Evolutionary conservation across 2,113 vertebrate species (phyloP).

Genomic region (Burhinus oedicnemus): DNA sequence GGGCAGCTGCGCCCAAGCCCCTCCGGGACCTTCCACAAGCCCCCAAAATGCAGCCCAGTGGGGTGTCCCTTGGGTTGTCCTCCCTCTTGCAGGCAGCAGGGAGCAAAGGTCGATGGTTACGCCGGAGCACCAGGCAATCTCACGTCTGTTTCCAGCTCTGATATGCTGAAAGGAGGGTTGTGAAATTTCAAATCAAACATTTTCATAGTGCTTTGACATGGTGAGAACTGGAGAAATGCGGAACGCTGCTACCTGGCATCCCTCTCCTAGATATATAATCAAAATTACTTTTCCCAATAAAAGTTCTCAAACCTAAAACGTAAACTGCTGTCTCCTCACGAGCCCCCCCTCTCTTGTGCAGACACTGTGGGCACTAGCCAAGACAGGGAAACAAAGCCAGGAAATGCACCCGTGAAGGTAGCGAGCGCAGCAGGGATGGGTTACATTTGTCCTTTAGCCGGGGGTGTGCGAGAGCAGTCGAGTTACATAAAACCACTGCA

Average conservation of each 20-base stretch:
- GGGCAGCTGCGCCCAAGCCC: not conserved
- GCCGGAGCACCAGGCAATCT: not conserved
- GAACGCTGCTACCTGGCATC: not conserved
- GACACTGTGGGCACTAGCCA: not conserved
- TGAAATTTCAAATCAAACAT: not conserved
- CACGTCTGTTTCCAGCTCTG: not conserved
- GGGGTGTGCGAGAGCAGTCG: not conserved
- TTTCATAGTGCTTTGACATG: not conserved
- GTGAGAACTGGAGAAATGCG: not conserved
- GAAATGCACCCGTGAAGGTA: not conserved
- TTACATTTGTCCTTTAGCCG: not conserved
- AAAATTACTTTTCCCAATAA: not conserved
- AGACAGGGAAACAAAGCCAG: not conserved
- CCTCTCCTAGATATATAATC: not conserved
- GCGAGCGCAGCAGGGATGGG: not conserved
- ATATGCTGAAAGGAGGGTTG: not conserved
- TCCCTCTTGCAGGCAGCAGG: rapidly evolving
- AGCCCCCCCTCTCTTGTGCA: not conserved
- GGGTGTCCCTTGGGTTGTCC: rapidly evolving
- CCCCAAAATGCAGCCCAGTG: not conserved
- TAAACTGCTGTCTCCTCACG: not conserved
- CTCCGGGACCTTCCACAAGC: not conserved
- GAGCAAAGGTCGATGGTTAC: not conserved
- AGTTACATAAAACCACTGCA: constrained; percentile 44
- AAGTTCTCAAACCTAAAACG: not conserved